Evolutionary conservation across 2,797 vertebrate species (phyloP).

Genomic region (Potorous gilbertii): DNA sequence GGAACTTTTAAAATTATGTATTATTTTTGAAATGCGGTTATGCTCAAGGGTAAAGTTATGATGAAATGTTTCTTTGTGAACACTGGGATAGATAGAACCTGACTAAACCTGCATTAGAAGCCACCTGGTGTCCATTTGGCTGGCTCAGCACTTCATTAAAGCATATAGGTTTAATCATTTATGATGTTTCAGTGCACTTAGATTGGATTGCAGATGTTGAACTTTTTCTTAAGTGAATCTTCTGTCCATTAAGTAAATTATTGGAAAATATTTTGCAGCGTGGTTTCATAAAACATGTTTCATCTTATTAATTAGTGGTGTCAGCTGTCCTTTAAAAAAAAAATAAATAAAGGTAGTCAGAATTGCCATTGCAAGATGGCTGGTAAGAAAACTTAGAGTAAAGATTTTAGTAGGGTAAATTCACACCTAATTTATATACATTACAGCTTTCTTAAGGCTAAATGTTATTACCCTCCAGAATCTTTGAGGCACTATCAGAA

Average conservation of each 20-base stretch:
- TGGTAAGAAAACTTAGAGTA: constrained; percentile 13
- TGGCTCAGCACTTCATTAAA: constrained; percentile 69
- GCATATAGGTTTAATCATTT: constrained; percentile 69
- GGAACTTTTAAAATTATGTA: not conserved
- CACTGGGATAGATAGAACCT: constrained; percentile 42
- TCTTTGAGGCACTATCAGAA: not conserved
- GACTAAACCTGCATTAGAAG: constrained; percentile 68
- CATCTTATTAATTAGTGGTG: constrained; percentile 19
- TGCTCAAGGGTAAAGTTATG: constrained; percentile 51
- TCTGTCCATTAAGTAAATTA: constrained; percentile 74
- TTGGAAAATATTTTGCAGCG: constrained; percentile 72
- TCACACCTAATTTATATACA: not conserved
- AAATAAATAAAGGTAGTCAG: not conserved
- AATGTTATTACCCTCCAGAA: not conserved
- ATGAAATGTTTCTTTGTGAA: constrained; percentile 54
- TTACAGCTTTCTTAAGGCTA: constrained; percentile 6
- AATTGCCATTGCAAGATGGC: not conserved
- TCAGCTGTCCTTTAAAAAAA: not conserved
- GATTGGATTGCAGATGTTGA: constrained; percentile 62
- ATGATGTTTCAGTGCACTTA: constrained; percentile 70
- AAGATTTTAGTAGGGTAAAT: not conserved
- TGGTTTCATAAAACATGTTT: constrained; percentile 58
- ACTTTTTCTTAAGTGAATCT: constrained; percentile 70
- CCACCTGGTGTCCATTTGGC: constrained; percentile 72
- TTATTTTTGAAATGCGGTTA: constrained; percentile 51